Conservation (phyloP, 2,888 invertebrate species). For the Lasioglossum calceatum region DNA sequence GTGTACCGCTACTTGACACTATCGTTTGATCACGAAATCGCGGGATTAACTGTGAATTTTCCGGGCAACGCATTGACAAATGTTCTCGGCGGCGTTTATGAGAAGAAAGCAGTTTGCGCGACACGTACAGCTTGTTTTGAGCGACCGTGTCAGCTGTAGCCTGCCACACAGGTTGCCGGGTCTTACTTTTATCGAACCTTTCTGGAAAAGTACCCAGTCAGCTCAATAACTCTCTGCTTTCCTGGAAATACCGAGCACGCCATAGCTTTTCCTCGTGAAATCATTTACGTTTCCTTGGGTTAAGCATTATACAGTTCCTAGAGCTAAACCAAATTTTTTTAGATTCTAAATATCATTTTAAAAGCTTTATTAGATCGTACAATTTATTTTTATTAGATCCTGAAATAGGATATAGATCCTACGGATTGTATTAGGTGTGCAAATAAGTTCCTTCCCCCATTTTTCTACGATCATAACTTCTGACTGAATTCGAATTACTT, state of each 20-base stretch:
- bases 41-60: slow-evolving; percentile 22
- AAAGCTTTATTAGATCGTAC: no score
- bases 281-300: not conserved
- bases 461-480: no score
- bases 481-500: no score
- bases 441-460: no score
- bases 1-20: slow-evolving; percentile 47
- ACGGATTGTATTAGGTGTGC: no score
- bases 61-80: slow-evolving; percentile 22
- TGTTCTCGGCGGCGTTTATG: not conserved
- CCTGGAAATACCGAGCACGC: not conserved
- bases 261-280: not conserved
- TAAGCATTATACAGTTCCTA: no score
- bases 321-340: no score
- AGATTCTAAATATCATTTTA: no score
- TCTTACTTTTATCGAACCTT: not conserved
- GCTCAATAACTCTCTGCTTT: not conserved
- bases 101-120: not conserved
- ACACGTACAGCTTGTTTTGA: not conserved
- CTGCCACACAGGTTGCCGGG: not conserved
- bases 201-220: not conserved
- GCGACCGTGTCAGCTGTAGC: not conserved
- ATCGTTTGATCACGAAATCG: slow-evolving; percentile 29
- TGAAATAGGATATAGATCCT: no score
- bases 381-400: no score